Conservation (phyloP, 2,888 invertebrate genomes). For the Poecilus cupreus region DNA sequence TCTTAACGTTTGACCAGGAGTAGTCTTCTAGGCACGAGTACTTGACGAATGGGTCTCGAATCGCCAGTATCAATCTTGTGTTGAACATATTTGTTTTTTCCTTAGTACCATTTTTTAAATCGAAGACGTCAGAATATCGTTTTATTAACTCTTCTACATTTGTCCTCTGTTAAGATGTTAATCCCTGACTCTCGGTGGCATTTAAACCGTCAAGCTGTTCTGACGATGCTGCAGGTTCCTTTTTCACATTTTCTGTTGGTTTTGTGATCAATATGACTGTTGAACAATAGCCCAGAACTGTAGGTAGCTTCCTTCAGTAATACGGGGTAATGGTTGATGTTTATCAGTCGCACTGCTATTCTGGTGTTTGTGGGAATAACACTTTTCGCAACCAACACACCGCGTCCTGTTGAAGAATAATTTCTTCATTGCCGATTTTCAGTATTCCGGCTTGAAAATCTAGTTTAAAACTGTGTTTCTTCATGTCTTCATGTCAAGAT, state of each 20-base stretch:
- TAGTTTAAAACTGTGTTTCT: background rate
- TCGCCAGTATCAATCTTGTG: constrained; percentile 21
- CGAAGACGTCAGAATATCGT: background rate
- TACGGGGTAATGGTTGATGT: too few relatives aligned
- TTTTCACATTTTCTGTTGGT: background rate
- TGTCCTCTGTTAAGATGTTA: background rate
- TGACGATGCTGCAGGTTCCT: background rate
- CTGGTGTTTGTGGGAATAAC: background rate
- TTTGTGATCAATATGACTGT: background rate
- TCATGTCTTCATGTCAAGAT: background rate
- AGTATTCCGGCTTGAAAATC: background rate
- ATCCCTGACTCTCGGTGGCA: background rate
- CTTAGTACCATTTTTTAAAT: background rate
- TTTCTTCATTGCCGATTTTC: background rate
- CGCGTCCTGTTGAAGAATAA: too few relatives aligned
- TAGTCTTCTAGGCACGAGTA: background rate
- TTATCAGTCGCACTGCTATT: background rate
- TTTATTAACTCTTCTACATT: background rate
- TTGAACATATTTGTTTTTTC: constrained; percentile 1
- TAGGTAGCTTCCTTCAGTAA: too few relatives aligned
- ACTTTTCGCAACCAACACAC: background rate
- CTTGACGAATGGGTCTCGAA: constrained; percentile 1
- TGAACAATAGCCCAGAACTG: too few relatives aligned
- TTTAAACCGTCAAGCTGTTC: background rate
- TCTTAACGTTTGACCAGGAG: constrained; percentile 15